A percentile compares a stretch with the other conserved stretches of the same genome.
Conservation (phyloP, 2,797 vertebrate species). For the Harpagifer antarcticus region DNA sequence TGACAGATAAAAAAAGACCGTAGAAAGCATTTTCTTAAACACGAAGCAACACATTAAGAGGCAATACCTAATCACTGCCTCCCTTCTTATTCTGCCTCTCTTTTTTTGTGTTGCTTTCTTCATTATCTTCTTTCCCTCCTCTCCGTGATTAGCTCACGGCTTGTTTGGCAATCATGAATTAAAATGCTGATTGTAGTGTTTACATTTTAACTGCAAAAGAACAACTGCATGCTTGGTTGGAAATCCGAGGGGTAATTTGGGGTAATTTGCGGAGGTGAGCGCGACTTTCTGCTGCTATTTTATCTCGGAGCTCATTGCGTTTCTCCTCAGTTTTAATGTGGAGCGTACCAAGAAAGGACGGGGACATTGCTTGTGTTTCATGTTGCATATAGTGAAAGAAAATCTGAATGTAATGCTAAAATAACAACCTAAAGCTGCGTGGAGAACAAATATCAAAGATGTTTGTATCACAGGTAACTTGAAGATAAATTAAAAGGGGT, state of each 20-base stretch:
- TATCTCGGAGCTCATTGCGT: constrained; percentile 29
- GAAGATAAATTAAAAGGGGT: constrained; percentile 21
- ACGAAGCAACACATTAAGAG: constrained; percentile 35
- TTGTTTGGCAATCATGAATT: constrained; percentile 77
- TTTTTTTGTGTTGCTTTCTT: constrained; percentile 46
- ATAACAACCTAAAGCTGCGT: neutral
- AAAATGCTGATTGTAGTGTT: constrained; percentile 78
- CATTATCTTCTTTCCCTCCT: constrained; percentile 60
- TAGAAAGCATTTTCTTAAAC: constrained; percentile 29
- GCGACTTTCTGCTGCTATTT: constrained; percentile 33
- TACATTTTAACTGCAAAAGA: constrained; percentile 71
- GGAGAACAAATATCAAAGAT: constrained; percentile 2
- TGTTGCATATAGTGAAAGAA: neutral
- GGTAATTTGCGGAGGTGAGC: constrained; percentile 64
- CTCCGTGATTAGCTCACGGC: constrained; percentile 72
- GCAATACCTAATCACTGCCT: constrained; percentile 62
- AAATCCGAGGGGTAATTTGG: constrained; percentile 58
- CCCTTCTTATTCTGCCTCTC: constrained; percentile 38
- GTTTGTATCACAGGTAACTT: constrained; percentile 34
- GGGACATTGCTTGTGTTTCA: neutral
- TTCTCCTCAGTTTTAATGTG: neutral
- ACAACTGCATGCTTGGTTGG: constrained; percentile 69
- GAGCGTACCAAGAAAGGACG: neutral
- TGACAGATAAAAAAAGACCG: neutral
- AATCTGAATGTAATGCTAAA: neutral